Conservation (phyloP, 2,888 invertebrate species). For the Cheilosia pagana region DNA sequence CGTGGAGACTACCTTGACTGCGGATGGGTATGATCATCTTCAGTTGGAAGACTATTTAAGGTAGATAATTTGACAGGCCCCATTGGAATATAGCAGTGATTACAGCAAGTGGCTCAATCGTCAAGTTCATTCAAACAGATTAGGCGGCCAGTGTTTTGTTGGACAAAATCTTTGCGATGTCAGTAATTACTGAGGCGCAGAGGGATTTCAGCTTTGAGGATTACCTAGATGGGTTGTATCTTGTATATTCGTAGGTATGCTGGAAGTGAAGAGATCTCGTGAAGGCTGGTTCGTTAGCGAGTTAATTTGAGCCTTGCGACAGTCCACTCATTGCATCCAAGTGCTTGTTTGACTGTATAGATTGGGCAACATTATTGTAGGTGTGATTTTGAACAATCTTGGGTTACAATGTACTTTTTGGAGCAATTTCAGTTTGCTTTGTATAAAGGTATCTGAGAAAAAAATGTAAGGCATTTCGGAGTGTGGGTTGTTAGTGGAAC, state of each 20-base stretch:
- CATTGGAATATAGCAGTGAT: conserved; percentile 14
- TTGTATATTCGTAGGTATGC: background rate
- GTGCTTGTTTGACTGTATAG: conserved; percentile 10
- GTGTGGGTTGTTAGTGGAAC: too few species aligned
- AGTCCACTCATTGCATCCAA: conserved; percentile 10
- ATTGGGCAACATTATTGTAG: too few species aligned
- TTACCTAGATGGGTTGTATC: background rate
- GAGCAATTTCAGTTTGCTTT: too few species aligned
- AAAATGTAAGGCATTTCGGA: too few species aligned
- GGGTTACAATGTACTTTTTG: too few species aligned
- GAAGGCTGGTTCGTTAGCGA: conserved; percentile 41
- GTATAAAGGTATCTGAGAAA: too few species aligned
- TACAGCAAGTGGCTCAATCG: conserved; percentile 20
- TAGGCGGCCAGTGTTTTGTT: conserved; percentile 17
- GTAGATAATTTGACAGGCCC: conserved; percentile 39
- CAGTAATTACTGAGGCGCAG: conserved; percentile 42
- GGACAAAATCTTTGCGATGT: conserved; percentile 47
- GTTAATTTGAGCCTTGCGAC: conserved; percentile 39
- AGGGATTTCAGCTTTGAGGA: conserved; percentile 10
- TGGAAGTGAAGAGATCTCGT: conserved; percentile 14
- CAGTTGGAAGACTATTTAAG: conserved; percentile 29
- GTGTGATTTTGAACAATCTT: too few species aligned
- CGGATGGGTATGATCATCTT: conserved; percentile 52
- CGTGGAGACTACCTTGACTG: conserved; percentile 61
- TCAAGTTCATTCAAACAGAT: conserved; percentile 37